A percentile compares a stretch with the other conserved stretches of the same genome.
Conservation (phyloP, 1,140 invertebrate species). For the Diorhabda carinulata region DNA sequence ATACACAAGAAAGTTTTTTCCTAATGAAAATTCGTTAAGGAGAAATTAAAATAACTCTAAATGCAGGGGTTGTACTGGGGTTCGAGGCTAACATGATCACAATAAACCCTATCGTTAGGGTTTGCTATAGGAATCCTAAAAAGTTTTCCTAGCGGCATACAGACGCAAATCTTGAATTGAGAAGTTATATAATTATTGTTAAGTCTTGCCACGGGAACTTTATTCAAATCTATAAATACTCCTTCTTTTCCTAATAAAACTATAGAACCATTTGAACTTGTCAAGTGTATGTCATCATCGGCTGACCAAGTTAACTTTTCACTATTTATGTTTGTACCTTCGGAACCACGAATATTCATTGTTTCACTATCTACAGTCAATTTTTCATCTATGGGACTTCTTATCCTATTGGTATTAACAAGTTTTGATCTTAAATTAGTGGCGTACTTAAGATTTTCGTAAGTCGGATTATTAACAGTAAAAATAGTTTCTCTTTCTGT, state of each 20-base stretch:
- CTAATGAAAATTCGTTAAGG: too few relatives aligned
- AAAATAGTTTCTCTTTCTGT: constrained; percentile 62
- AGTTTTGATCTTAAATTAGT: constrained; percentile 65
- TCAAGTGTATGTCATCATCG: constrained; percentile 74
- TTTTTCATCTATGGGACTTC: constrained; percentile 65
- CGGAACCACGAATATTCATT: constrained; percentile 60
- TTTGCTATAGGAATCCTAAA: constrained; percentile 64
- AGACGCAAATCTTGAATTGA: constrained; percentile 83
- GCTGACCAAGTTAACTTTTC: constrained; percentile 63
- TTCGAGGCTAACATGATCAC: constrained; percentile 60
- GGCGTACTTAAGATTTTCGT: constrained; percentile 65
- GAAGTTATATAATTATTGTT: constrained; percentile 48
- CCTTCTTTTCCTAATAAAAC: constrained; percentile 67
- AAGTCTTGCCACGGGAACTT: constrained; percentile 63
- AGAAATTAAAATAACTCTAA: constrained; percentile 32
- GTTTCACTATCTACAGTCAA: constrained; percentile 63
- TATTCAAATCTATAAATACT: constrained; percentile 66
- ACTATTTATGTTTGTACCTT: constrained; percentile 62
- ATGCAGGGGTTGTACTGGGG: constrained; percentile 68
- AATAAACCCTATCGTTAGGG: constrained; percentile 55
- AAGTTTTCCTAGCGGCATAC: constrained; percentile 79
- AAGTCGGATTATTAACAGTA: constrained; percentile 68
- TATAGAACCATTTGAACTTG: constrained; percentile 74
- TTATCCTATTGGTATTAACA: constrained; percentile 67
- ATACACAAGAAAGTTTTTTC: too few relatives aligned